Evolutionary conservation across 2,888 invertebrate species (phyloP), one percentile per base, ranked within the genome.

Genomic region (Tiphia femorata): DNA sequence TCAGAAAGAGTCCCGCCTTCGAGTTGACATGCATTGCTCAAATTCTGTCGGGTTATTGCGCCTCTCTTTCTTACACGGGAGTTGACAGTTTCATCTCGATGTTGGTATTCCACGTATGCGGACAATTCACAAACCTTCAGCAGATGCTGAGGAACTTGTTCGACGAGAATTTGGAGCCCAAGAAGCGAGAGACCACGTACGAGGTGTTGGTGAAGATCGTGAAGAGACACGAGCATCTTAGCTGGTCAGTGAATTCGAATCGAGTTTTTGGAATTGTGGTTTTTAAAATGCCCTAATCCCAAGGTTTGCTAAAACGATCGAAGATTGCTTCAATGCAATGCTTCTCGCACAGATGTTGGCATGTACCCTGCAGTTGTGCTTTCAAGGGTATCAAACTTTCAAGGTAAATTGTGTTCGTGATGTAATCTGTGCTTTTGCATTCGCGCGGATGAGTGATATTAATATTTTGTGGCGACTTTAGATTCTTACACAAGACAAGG

Each of bases 341-440:
- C 62, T 78, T 10, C 61, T 79, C 20, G 44, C 58, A 3, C 75
- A 77, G 25, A 72, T 74, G 59, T n/a, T 75, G 3, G 64, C 63
- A 2, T 75, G 72, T 27, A 65, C 71, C 7, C 30, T 73, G 5
- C 72, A 72, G 21, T 58, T 78, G 21, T 78, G 78, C 46, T 65
- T 74, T 25, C 78, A 79, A 53, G 69, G 67, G 37, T 73, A 72
- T 44, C 72, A 74, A 41, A 63, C 62, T 8, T 57, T 79, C 3
- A 58, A 53, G 51, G 78, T 78, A 49, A 58, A 68, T 14, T n/a
- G n/a, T 14, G 14, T 33, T 29, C n/a, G 8, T 7, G 8, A 14
- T 33, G 7, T n/a, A n/a, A n/a, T n/a, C n/a, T n/a, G n/a, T n/a
- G n/a, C n/a, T n/a, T n/a, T n/a, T n/a, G n/a, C n/a, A n/a, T n/a